phyloP scores from a whole-genome alignment of 2,888 invertebrate genomes.

The Mythimna impura region DNA sequence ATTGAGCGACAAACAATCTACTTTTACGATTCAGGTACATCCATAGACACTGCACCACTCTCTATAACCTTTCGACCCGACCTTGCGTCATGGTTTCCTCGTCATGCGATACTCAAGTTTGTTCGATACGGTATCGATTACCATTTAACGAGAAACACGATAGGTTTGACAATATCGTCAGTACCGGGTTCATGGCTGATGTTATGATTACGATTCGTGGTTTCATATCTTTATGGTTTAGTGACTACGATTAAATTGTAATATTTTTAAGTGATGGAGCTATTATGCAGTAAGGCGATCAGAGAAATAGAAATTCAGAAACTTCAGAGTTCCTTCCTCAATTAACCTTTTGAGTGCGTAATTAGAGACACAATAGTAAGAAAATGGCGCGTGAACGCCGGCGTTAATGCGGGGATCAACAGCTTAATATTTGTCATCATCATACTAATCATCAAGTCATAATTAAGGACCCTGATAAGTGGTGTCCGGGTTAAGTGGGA shows the following conservation, averaged over 20 bases:
- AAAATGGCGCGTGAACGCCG: no score
- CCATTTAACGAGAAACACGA: constrained; percentile 41
- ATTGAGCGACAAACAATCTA: no score
- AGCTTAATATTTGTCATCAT: no score
- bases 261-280: constrained; percentile 10
- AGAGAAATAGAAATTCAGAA: neutral
- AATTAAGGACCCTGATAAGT: no score
- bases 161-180: constrained; percentile 34
- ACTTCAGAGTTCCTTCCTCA: neutral
- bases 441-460: no score
- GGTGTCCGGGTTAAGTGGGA: no score
- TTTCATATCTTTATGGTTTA: constrained; percentile 16
- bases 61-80: constrained; percentile 43
- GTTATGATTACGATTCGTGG: constrained; percentile 7
- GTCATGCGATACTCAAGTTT: constrained; percentile 63
- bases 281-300: neutral
- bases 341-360: no score
- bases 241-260: neutral
- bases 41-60: constrained; percentile 31
- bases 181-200: constrained; percentile 25
- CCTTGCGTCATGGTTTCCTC: constrained; percentile 58
- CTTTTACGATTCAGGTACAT: neutral
- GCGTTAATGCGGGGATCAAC: no score
- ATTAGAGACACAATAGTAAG: no score
- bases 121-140: constrained; percentile 65